Base-by-base conservation (phyloP, 2,888 invertebrate genomes). In the Drosophila ezoana region DNA sequence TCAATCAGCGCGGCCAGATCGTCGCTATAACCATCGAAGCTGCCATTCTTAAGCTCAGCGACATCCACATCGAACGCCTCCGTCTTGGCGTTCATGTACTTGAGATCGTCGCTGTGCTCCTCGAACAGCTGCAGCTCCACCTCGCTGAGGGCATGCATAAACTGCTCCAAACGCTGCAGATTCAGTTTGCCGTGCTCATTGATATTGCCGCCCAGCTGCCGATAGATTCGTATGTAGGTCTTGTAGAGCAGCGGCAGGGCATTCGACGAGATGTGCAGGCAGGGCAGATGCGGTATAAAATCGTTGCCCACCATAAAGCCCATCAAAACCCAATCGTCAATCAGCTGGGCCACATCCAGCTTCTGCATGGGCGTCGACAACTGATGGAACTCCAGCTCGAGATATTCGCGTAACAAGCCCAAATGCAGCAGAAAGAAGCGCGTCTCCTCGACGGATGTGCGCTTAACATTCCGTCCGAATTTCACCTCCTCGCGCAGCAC, bases 321-420 rank as follows among this genome's bases (percentile, higher is more conserved):
- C 98, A 99, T 98, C 16, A 99, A 92, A 32, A 99, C 96, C 99
- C 99, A 99, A 92, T 99, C 99, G 90, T 99, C 99, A 28, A 99
- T 97, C 57, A 99, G 95, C 74, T 95, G 95, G 90, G 99, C 98
- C 80, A 98, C 93, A 91, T 98, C 96, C 91, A 98, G 97, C 0
- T 94, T 93, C 8, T 97, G 90, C 14, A 94, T 93, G 0, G 72
- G 44, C 8, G 94, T 93, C 88, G 95, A 95, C n/a, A 97, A 90
- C 0, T 93, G 85, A 66, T 94, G 93, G 92, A 99, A 99, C 91
- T 99, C 99, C 91, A 97, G 94, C 86, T 97, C 97, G 76, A 99
- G 93, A 92, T 99, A 99, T 88, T 98, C 98, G 80, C 98, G 94
- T 91, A 99, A 93, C 51, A 99, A 92, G 0, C 98, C 98, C 79